Evolutionary conservation across 2,888 invertebrate genomes (phyloP), one percentile per base, ranked within the genome.

Genomic region (Pediacus dermestoides): DNA sequence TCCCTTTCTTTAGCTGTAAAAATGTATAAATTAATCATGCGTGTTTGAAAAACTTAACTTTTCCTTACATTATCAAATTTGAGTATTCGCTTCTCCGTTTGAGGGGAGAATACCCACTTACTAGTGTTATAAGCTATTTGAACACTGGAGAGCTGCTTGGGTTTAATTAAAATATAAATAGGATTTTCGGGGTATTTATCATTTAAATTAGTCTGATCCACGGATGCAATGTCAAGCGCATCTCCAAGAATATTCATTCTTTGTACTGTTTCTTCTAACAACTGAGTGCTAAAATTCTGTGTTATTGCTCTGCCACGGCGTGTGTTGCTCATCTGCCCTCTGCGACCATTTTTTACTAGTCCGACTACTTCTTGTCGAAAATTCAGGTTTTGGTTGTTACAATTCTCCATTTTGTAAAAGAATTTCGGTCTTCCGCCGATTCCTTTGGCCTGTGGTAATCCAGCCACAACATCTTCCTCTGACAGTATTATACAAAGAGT

Each of bases 341-440:
- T n/a, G n/a, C n/a, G n/a, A n/a, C n/a, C n/a, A n/a, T n/a, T n/a
- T n/a, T n/a, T n/a, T n/a, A n/a, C n/a, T n/a, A n/a, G n/a, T n/a
- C n/a, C n/a, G n/a, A n/a, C n/a, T n/a, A n/a, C n/a, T n/a, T n/a
- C n/a, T n/a, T n/a, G 14, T 14, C 21, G 21, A 7, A 18, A 18
- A 18, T 18, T 18, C 21, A 6, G 21, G 6, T 18, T 7, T n/a
- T 18, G n/a, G 21, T n/a, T n/a, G 6, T 18, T 18, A n/a, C 21
- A n/a, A 18, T 18, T n/a, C 21, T 18, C 21, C 6, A 18, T 18
- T 28, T 28, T 28, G 14, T 7, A 14, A n/a, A 82, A 67, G 2
- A 84, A 82, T 51, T 80, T 77, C 0, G 88, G 88, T 33, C 85
- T 72, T 62, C 83, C 83, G 0, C 88, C 88, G 40, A 88, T 81